Evolutionary conservation across 2,888 invertebrate genomes (phyloP).

Genomic region (Stratiomys singularior): DNA sequence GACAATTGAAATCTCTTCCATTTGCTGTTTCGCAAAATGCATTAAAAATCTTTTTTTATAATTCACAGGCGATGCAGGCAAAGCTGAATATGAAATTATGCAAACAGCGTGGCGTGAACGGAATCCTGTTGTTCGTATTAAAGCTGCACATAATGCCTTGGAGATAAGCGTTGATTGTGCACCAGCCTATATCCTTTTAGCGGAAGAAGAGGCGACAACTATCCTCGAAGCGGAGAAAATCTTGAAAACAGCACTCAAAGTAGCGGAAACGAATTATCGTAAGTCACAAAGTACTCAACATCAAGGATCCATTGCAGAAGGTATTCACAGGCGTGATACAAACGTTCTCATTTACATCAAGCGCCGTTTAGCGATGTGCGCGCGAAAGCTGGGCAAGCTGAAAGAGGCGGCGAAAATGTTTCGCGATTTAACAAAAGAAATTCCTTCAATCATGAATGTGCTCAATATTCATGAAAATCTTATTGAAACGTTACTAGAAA

Average conservation of each 20-base stretch:
- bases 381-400: constrained; percentile 90
- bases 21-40: too few relatives aligned
- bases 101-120: constrained; percentile 97
- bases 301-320: constrained; percentile 78
- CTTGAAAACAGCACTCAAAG: constrained; percentile 83
- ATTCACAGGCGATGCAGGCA: constrained; percentile 74
- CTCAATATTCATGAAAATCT: constrained; percentile 96
- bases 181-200: constrained; percentile 92
- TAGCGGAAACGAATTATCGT: constrained; percentile 81
- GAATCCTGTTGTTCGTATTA: constrained; percentile 88
- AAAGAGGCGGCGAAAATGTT: constrained; percentile 97
- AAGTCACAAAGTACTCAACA: constrained; percentile 85
- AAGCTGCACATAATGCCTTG: constrained; percentile 89
- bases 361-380: constrained; percentile 96
- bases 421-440: constrained; percentile 95
- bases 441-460: constrained; percentile 93
- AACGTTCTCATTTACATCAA: constrained; percentile 95
- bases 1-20: too few relatives aligned
- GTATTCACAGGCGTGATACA: constrained; percentile 86
- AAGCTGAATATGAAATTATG: constrained; percentile 93
- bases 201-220: constrained; percentile 96
- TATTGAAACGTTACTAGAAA: constrained; percentile 93
- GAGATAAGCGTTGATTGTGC: constrained; percentile 92
- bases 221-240: constrained; percentile 88
- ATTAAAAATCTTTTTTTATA: not conserved